Evolutionary conservation across 2,113 vertebrate species (phyloP).

Genomic region (Centrocercus urophasianus): DNA sequence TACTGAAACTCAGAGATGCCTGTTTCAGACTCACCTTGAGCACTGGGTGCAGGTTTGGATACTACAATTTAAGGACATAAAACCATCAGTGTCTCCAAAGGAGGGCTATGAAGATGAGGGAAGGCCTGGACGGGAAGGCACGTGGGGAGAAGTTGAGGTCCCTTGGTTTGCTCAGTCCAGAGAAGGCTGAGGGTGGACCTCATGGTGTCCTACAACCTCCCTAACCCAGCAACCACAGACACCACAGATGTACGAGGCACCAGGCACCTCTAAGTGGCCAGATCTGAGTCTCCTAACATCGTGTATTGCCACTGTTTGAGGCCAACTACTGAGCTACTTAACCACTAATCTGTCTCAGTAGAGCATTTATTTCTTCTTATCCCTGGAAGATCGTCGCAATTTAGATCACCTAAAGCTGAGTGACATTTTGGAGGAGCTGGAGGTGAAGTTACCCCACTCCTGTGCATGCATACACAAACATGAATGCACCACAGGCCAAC

Average conservation of each 20-base stretch:
- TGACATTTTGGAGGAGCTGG: neutral
- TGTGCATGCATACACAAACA: fast-evolving
- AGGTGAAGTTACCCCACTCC: neutral
- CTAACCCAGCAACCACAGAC: neutral
- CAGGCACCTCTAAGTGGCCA: neutral
- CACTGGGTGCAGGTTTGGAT: too few relatives aligned
- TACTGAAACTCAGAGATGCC: neutral
- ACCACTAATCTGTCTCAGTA: neutral
- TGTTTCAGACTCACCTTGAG: too few relatives aligned
- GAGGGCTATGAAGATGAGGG: too few relatives aligned
- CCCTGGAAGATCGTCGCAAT: neutral
- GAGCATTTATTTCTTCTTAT: neutral
- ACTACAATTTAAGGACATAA: too few relatives aligned
- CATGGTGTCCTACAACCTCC: neutral
- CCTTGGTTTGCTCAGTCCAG: neutral
- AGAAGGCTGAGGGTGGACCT: neutral
- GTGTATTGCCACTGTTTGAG: neutral
- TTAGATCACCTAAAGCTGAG: neutral
- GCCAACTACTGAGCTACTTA: neutral
- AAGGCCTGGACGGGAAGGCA: too few relatives aligned
- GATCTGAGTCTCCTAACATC: too few relatives aligned
- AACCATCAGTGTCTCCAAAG: too few relatives aligned
- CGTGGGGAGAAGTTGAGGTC: too few relatives aligned
- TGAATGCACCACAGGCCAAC: neutral
- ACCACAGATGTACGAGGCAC: neutral